Base-by-base conservation (phyloP, 2,797 vertebrate genomes). In the Gobio occitaniae region DNA sequence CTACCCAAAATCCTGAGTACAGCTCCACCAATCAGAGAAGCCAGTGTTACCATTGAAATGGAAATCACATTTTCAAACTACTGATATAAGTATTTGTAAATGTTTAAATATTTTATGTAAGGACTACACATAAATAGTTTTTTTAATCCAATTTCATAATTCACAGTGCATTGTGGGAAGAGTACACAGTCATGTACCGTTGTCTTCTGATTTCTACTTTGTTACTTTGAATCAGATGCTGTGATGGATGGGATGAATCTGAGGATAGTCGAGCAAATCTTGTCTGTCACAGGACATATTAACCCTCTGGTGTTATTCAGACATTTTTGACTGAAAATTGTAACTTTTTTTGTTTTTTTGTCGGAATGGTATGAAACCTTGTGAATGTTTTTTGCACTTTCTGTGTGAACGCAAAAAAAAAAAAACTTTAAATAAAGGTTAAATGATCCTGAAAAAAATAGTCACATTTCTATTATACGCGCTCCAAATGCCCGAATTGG, bases 291-390 rank as follows among this genome's bases (percentile, higher is more conserved):
- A 11, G 10, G 3, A 4, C 21, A 59, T 59, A n/a, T n/a, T n/a
- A 59, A 59, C 9, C 9, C 54, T 59, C 56, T 59, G 56, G 9
- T 11, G 56, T 21, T 59, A 21, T 59, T 59, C 9, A 0, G 3
- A 0, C 9, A 4, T n/a, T 11, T n/a, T 59, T 59, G 9, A 59
- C 0, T 0, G 0, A n/a, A 56, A 56, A 2, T 9, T 21, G 0
- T 21, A 1, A 21, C 0, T 2, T 54, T 52, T 17, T 52, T 19
- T 13, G 1, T 52, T 21, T 59, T n/a, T 0, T n/a, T n/a, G 9
- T 56, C 7, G 7, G 54, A 56, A 56, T 21, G 19, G 54, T 21
- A 9, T 0, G 7, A 21, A 56, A 56, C 54, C 21, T 21, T 7
- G 8, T 21, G 21, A 56, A 9, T 8, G 54, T 25, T 56, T 56